A percentile compares a stretch with the other conserved stretches of the same genome.
Evolutionary conservation across 2,113 vertebrate genomes (phyloP).

Genomic region (Eonycteris spelaea): DNA sequence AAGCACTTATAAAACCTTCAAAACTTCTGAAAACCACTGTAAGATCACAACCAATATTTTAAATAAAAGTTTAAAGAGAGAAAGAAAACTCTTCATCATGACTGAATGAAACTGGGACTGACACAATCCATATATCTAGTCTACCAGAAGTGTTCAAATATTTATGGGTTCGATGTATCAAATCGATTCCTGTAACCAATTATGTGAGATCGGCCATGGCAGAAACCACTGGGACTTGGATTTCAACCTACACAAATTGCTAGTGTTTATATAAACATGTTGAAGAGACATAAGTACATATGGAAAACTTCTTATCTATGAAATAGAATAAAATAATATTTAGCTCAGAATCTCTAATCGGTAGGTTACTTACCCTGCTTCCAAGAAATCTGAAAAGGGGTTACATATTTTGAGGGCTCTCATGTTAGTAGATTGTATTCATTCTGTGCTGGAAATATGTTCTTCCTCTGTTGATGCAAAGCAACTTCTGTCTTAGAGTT

Average conservation of each 20-base stretch:
- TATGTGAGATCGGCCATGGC: neutral
- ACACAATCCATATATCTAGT: neutral
- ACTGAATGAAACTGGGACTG: neutral
- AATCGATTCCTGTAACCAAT: neutral
- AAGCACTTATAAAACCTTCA: neutral
- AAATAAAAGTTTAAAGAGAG: neutral
- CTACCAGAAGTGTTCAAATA: too few relatives aligned
- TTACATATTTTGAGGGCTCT: neutral
- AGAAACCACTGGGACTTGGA: neutral
- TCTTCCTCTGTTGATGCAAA: neutral
- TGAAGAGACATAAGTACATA: neutral
- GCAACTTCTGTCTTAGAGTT: neutral
- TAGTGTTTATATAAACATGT: neutral
- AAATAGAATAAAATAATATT: neutral
- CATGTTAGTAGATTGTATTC: neutral
- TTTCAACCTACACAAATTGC: neutral
- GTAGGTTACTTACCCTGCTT: neutral
- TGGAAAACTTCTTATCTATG: neutral
- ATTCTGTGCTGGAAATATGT: neutral
- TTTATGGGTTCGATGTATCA: accelerated
- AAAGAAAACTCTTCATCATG: neutral
- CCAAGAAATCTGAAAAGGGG: neutral
- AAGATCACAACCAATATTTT: neutral
- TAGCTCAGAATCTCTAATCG: neutral
- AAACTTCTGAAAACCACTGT: neutral